Percentiles rank a stretch among this genome's conserved stretches.
phyloP scores from a whole-genome alignment of 2,113 vertebrate genomes.

The Parotia lawesii region DNA sequence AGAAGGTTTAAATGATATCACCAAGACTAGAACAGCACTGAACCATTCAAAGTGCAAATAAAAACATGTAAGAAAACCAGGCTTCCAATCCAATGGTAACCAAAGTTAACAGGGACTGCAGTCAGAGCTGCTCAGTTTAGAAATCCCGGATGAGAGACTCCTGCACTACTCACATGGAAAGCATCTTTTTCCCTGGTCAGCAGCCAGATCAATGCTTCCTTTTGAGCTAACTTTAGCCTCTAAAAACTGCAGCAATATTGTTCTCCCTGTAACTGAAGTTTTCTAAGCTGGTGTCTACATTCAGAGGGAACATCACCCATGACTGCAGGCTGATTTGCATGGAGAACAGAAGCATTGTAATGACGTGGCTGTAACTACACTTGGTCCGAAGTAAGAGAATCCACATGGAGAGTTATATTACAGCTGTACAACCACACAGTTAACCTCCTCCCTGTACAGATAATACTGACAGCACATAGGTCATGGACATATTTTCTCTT shows the following conservation, averaged over 20 bases:
- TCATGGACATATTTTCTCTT: neutral
- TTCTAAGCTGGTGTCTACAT: neutral
- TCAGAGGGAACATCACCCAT: neutral
- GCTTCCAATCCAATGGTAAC: neutral
- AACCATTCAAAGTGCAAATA: neutral
- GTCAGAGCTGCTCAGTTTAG: neutral
- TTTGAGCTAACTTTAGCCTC: neutral
- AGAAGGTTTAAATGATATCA: neutral
- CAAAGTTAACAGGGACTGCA: neutral
- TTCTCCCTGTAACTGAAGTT: neutral
- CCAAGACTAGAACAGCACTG: neutral
- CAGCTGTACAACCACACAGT: neutral
- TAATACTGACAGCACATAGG: neutral
- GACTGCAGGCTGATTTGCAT: neutral
- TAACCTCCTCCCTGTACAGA: neutral
- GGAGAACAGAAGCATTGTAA: neutral
- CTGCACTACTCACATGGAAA: neutral
- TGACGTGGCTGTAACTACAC: neutral
- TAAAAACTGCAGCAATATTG: neutral
- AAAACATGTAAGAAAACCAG: neutral
- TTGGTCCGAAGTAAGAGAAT: neutral
- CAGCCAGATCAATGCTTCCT: neutral
- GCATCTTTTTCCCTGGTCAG: neutral
- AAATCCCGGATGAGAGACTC: neutral
- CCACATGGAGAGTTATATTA: neutral